Evolutionary conservation across 2,113 vertebrate genomes (phyloP).

Genomic region (Cheirogaleus medius): DNA sequence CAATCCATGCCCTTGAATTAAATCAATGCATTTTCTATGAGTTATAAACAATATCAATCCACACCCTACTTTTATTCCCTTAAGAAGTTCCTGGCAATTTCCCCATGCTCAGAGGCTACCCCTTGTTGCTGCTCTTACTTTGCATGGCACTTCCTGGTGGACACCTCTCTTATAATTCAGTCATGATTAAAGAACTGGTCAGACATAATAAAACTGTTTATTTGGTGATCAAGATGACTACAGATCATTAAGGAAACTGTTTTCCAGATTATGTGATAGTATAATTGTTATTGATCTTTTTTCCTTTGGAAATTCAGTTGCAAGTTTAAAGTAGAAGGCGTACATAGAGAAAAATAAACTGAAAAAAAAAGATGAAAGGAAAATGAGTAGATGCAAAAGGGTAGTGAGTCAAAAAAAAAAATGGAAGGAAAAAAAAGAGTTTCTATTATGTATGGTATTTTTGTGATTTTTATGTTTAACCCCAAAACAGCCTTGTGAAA

Average conservation of each 20-base stretch:
- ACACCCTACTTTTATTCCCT: background rate
- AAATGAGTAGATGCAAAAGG: background rate
- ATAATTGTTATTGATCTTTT: conserved; percentile 71
- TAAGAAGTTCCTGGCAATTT: background rate
- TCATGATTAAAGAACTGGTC: conserved; percentile 59
- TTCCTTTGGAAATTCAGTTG: conserved; percentile 49
- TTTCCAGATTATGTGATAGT: conserved; percentile 56
- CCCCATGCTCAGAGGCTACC: background rate
- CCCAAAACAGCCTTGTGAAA: background rate
- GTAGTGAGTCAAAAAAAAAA: conserved; percentile 17
- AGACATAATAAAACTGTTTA: conserved; percentile 67
- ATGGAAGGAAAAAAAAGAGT: background rate
- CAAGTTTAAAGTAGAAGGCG: background rate
- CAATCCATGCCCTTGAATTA: background rate
- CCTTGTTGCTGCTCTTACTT: background rate
- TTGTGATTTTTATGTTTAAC: background rate
- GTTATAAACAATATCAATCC: background rate
- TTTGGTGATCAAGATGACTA: conserved; percentile 79
- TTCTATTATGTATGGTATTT: background rate
- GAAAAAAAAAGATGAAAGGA: conserved; percentile 33
- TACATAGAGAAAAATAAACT: conserved; percentile 5
- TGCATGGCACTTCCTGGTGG: background rate
- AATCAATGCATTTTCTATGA: background rate
- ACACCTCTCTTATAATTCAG: conserved; percentile 50
- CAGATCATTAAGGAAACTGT: conserved; percentile 63